Percentiles rank a stretch among this genome's conserved stretches.
These are phyloP conservation scores for Neodiprion fabricii DNA, from an alignment of 1,140 invertebrate species.

Conservation along the genomic window DNA sequence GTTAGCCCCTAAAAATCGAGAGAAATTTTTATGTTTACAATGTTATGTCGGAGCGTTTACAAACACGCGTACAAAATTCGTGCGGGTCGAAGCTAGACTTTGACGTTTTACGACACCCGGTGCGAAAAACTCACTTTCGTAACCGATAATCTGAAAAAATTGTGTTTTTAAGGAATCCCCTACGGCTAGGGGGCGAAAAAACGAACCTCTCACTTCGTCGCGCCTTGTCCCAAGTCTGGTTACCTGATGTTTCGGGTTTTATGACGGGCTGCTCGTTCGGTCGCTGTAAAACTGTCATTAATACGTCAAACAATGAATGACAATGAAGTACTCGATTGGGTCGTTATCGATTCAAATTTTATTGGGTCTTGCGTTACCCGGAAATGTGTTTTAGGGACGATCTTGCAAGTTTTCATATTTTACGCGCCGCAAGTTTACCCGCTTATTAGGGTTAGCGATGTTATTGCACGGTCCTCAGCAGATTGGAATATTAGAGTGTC, in stretches of 20 bases:
- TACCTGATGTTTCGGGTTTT: not conserved
- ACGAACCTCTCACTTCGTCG: not conserved
- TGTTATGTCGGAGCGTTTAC: not conserved
- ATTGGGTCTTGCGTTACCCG: not conserved
- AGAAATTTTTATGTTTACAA: slow-evolving; percentile 1
- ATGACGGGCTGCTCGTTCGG: not conserved
- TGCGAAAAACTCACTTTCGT: too few relatives aligned
- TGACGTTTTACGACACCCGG: too few relatives aligned
- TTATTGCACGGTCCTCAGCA: too few relatives aligned
- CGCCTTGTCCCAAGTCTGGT: too few relatives aligned
- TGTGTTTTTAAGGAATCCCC: not conserved
- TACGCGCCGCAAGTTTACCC: too few relatives aligned
- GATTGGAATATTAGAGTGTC: slow-evolving; percentile 1
- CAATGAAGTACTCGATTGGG: slow-evolving; percentile 20
- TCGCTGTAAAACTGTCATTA: slow-evolving; percentile 28
- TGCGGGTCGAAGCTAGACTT: too few relatives aligned
- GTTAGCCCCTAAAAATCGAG: not conserved
- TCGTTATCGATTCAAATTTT: slow-evolving; percentile 25
- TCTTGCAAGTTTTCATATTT: too few relatives aligned
- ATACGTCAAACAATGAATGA: slow-evolving; percentile 20
- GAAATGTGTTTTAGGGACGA: not conserved
- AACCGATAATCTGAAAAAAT: too few relatives aligned
- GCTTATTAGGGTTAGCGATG: not conserved
- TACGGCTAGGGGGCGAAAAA: not conserved
- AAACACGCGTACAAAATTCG: too few relatives aligned